Conservation (phyloP, 2,888 invertebrate species). For the Dyspetes luteomarginatus region DNA sequence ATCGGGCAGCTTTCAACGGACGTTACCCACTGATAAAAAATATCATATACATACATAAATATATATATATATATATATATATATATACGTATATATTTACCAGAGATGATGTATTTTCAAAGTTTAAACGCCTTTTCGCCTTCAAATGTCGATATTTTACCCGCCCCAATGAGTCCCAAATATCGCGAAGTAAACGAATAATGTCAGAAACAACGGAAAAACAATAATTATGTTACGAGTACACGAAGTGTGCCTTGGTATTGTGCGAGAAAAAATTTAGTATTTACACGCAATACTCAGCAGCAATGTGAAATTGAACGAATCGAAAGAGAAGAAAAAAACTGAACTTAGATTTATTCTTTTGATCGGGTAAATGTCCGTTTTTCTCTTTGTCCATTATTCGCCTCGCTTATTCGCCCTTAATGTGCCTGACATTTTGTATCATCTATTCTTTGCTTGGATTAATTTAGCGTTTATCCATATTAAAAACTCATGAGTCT, state of each 20-base stretch:
- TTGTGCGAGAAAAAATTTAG: conserved; percentile 30
- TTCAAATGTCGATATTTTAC: conserved; percentile 32
- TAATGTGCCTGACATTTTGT: not conserved
- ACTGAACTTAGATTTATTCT: conserved; percentile 27
- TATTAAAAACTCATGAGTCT: conserved; percentile 5
- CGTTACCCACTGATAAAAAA: conserved; percentile 63
- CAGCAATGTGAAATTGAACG: conserved; percentile 18
- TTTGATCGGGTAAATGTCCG: conserved; percentile 31
- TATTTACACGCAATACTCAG: conserved; percentile 42
- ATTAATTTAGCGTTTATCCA: conserved; percentile 40
- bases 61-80: conserved; percentile 8
- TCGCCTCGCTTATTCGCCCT: not conserved
- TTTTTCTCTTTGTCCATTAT: conserved; percentile 2
- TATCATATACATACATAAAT: conserved; percentile 14
- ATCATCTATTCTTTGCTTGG: conserved; percentile 14
- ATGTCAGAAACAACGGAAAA: conserved; percentile 43
- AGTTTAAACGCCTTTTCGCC: conserved; percentile 42
- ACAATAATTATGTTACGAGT: conserved; percentile 42
- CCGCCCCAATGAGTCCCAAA: not conserved
- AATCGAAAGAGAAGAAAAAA: not conserved
- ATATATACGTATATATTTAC: conserved; percentile 47
- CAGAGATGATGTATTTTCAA: conserved; percentile 60
- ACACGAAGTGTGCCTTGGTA: conserved; percentile 51
- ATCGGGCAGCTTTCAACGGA: conserved; percentile 58
- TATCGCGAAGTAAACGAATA: conserved; percentile 33